phyloP scores from a whole-genome alignment of 2,888 invertebrate species.

The Limnephilus marmoratus region DNA sequence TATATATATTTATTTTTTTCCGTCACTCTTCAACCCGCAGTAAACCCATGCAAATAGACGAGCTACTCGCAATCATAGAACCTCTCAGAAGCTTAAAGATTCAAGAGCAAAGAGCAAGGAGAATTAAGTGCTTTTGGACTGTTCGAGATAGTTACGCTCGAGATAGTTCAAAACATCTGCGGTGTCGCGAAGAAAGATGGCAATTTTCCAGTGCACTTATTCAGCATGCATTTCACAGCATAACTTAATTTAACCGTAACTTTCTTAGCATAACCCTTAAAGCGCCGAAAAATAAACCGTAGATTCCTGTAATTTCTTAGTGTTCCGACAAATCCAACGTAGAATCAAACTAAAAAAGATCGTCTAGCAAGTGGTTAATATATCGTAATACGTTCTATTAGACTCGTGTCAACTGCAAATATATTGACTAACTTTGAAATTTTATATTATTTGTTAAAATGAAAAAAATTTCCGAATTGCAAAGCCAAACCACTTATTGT shows the following conservation, averaged over 20 bases:
- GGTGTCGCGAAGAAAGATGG: neutral
- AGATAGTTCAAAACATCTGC: neutral
- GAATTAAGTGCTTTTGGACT: neutral
- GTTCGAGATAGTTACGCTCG: neutral
- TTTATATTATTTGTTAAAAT: too few species aligned
- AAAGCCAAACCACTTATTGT: too few species aligned
- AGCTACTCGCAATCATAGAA: neutral
- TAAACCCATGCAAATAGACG: neutral
- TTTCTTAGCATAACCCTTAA: too few species aligned
- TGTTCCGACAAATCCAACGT: too few species aligned
- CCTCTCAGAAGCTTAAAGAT: neutral
- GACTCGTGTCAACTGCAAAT: too few species aligned
- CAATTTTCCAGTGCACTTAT: neutral
- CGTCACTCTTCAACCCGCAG: neutral
- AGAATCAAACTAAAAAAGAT: too few species aligned
- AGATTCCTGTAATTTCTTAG: too few species aligned
- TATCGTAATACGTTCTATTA: too few species aligned
- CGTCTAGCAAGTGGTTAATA: too few species aligned
- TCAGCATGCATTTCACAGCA: neutral
- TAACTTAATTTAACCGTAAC: neutral
- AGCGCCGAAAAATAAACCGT: too few species aligned
- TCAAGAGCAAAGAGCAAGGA: neutral
- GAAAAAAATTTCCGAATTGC: too few species aligned
- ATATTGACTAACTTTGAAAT: too few species aligned
- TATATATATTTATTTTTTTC: neutral